Conservation (phyloP, 2,888 invertebrate species). For the Acrocyrtus sp. region DNA sequence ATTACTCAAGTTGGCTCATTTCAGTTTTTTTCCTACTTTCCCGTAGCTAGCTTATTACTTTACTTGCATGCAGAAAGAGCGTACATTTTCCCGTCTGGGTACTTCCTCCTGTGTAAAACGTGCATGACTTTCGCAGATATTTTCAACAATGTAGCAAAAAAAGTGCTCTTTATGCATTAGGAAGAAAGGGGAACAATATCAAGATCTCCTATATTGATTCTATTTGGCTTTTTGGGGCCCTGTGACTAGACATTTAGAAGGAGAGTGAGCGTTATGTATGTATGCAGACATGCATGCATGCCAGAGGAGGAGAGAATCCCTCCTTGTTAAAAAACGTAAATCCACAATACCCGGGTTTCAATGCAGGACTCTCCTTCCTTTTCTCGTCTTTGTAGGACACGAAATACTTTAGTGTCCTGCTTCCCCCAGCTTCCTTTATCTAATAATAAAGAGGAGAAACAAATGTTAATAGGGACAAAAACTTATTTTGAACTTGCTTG, state of each 20-base stretch:
- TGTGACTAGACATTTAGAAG: not conserved
- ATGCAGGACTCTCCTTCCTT: constrained; percentile 52
- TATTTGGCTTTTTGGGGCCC: constrained; percentile 37
- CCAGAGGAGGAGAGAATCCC: constrained; percentile 29
- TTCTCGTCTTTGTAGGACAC: constrained; percentile 50
- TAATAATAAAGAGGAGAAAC: constrained; percentile 27
- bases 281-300: constrained; percentile 44
- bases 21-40: constrained; percentile 25
- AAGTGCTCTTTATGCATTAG: not conserved
- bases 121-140: not conserved
- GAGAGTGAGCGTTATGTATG: constrained; percentile 22
- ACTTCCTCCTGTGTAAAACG: too few species aligned
- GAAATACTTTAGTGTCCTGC: constrained; percentile 53
- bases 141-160: constrained; percentile 39
- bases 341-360: constrained; percentile 49
- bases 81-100: too few species aligned
- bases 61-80: constrained; percentile 37
- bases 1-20: constrained; percentile 46
- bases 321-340: constrained; percentile 49
- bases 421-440: constrained; percentile 42
- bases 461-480: not conserved
- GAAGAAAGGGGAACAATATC: constrained; percentile 6
- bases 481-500: too few species aligned
- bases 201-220: constrained; percentile 50
- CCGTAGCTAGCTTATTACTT: constrained; percentile 27